phyloP scores from a whole-genome alignment of 2,797 vertebrate genomes.

The Podargus strigoides region DNA sequence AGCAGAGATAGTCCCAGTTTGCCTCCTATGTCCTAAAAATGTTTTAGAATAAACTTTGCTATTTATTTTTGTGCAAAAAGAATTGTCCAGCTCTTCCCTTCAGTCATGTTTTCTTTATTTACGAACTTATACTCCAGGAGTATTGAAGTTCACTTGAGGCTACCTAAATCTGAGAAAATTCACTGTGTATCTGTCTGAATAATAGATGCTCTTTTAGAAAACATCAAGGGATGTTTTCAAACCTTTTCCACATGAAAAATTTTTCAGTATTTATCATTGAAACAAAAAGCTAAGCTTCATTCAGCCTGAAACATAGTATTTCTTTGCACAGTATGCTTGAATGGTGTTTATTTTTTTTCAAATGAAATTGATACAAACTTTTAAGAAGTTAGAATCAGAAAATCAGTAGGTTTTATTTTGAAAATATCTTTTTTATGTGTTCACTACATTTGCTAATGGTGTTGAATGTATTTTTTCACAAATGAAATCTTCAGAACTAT shows the following conservation, averaged over 20 bases:
- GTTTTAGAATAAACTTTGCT: neutral
- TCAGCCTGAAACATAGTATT: neutral
- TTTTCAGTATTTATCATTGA: neutral
- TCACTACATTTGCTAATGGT: fast-evolving
- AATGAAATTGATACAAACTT: neutral
- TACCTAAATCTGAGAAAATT: neutral
- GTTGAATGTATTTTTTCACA: neutral
- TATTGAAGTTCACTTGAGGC: neutral
- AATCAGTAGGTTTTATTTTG: neutral
- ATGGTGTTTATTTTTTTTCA: neutral
- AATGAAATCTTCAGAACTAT: neutral
- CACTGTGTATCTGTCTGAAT: neutral
- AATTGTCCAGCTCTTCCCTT: neutral
- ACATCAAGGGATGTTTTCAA: neutral
- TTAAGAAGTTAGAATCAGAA: neutral
- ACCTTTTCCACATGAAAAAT: neutral
- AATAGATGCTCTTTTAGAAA: neutral
- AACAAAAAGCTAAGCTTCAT: neutral
- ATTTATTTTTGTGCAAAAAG: neutral
- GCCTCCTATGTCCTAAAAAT: neutral
- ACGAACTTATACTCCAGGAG: neutral
- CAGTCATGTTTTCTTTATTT: neutral
- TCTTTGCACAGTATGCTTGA: neutral
- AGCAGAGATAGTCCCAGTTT: neutral
- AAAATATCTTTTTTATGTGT: neutral